Base-by-base conservation (phyloP, 2,113 vertebrate species). In the Anas platyrhynchos region DNA sequence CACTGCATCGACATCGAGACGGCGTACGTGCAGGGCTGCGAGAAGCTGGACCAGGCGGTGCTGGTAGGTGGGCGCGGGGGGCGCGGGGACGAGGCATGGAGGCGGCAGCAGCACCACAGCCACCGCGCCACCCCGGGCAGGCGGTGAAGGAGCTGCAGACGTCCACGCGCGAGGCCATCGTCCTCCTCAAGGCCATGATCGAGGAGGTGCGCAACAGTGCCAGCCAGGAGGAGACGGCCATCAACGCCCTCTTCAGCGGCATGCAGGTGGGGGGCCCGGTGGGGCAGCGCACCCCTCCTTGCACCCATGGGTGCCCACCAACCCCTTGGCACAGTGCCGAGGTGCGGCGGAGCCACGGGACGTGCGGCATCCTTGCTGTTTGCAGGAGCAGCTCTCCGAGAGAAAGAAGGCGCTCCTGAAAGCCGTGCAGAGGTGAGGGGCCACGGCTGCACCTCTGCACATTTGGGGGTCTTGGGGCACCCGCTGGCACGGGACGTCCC, bases 1-100 rank as follows among this genome's bases (percentile, higher is more conserved):
- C 99, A 99, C 96, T 99, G 99, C 97, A 99, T 99, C 54, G 99
- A 99, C 92, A 99, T 99, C 52, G 99, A 99, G 97, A 99, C 99
- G 0, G 99, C 99, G 0, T 99, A 99, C 72, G 96, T 98, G 86
- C 99, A 99, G 93, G 99, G 99, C 50, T 99, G 99, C 87, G 98
- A 99, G 97, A 98, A 99, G 91, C 96, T 99, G 98, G 99, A 99
- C 97, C 99, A 99, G 95, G 99, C 99, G 0, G 98, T 99, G 79
- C 97, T 99, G 99, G 99, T 99, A 97, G 97, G 98, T 80, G 31
- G 34, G 7, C 9, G 43, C 5, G 58, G 27, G 9, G 2, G 2
- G 0, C 0, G 0, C 6, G 56, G 23, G 11, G 16, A 27, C 26
- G 75, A n/a, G 44, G 2, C 3, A 9, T 2, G 2, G 78, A 17